A percentile compares a stretch with the other conserved stretches of the same genome.
phyloP scores from a whole-genome alignment of 2,797 vertebrate species.

The Xiphorhynchus erythropygius region DNA sequence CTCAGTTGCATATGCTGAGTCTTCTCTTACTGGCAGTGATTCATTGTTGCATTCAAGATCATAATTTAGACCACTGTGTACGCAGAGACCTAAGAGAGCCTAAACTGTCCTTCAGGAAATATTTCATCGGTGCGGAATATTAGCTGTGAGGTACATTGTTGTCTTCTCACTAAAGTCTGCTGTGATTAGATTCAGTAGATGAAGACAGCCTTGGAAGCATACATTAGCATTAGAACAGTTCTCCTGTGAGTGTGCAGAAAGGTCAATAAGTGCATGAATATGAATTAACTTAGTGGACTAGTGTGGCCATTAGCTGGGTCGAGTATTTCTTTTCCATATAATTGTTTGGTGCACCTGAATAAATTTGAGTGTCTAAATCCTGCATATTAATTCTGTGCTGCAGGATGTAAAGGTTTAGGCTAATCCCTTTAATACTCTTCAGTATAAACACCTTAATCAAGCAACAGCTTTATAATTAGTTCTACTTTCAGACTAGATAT shows the following conservation, averaged over 20 bases:
- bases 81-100: background rate
- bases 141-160: background rate
- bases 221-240: constrained; percentile 55
- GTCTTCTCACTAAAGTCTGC: background rate
- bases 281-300: constrained; percentile 70
- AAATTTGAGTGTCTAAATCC: constrained; percentile 75
- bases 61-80: background rate
- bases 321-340: constrained; percentile 69
- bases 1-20: background rate
- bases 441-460: constrained; percentile 77
- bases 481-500: constrained; percentile 68
- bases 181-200: background rate
- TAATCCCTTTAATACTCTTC: constrained; percentile 76
- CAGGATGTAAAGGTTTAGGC: constrained; percentile 71
- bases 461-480: constrained; percentile 75
- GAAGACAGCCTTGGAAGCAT: constrained; percentile 19
- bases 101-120: background rate
- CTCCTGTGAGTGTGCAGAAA: constrained; percentile 28
- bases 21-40: background rate
- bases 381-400: constrained; percentile 72
- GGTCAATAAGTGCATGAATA: constrained; percentile 74
- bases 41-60: background rate
- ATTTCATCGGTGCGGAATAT: background rate
- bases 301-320: constrained; percentile 64
- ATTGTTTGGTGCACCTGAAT: constrained; percentile 77